Base-by-base conservation (phyloP, 2,113 vertebrate genomes). In the Dipodomys stephensi region DNA sequence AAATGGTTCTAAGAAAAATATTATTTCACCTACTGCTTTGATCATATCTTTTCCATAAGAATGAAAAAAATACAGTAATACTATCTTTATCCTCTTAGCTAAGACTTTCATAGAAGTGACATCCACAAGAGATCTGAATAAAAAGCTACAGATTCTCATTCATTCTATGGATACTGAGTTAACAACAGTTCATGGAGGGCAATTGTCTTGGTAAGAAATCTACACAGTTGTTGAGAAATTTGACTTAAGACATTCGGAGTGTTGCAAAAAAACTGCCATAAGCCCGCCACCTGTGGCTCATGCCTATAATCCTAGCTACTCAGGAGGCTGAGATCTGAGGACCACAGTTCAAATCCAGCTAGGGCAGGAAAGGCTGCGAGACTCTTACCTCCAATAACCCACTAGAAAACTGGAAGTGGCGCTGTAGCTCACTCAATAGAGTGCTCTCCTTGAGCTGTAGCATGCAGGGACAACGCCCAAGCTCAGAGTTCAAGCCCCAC, bases 31-130 rank as follows among this genome's bases (percentile, higher is more conserved):
- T 68, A 53, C 18, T 49, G 69, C 13, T 82, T 79, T 87, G 39
- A 16, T 39, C 44, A 60, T 90, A 1, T 83, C 18, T 46, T 87
- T 83, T 74, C 4, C 78, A 80, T 10, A 32, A 30, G 35, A 87
- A 80, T 79, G 22, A 87, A 90, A 74, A 84, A 82, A 73, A 76
- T 79, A 83, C 32, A 68, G n/a, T 77, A 79, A 72, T 49, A 49
- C 49, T 79, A 8, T 23, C 27, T 25, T n/a, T 68, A n/a, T 62
- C 25, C 30, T 82, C 30, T 3, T 12, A 74, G 35, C 22, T 19
- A 87, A 68, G 93, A 83, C 9, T 83, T 83, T 39, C 22, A 12
- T 22, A 69, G 19, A 28, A 92, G 15, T 65, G 6, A 67, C 35
- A 76, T 57, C 7, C 88, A 7, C n/a, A 78, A 19, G 25, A 60